A percentile compares a stretch with the other conserved stretches of the same genome.
Evolutionary conservation across 2,888 invertebrate species (phyloP).

Genomic region (Eutolmus rufibarbis): DNA sequence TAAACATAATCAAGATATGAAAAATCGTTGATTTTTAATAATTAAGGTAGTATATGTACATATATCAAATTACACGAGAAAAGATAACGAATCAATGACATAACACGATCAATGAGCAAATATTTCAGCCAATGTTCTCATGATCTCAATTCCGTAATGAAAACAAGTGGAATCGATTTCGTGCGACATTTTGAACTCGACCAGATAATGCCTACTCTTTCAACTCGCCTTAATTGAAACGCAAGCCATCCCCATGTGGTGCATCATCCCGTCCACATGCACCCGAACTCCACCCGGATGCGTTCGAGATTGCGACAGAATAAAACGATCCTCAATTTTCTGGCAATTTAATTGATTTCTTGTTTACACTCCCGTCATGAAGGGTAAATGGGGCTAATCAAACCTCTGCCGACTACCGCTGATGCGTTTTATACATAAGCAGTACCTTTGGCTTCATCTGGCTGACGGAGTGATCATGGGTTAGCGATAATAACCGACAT

Average conservation of each 20-base stretch:
- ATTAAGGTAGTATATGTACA: background rate
- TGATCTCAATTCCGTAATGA: background rate
- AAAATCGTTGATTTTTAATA: background rate
- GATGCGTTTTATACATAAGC: background rate
- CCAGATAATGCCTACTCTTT: background rate
- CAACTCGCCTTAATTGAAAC: background rate
- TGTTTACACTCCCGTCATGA: background rate
- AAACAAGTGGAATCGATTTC: background rate
- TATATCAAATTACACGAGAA: background rate
- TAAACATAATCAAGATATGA: no score
- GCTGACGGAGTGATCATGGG: background rate
- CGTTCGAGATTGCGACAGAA: background rate
- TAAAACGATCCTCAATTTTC: background rate
- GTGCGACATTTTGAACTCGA: background rate
- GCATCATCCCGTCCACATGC: background rate
- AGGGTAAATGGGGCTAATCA: background rate
- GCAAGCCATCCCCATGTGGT: background rate
- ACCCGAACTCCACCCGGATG: background rate
- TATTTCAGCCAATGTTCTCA: background rate
- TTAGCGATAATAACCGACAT: background rate
- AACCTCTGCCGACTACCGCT: background rate
- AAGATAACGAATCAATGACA: background rate
- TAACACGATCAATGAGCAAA: background rate
- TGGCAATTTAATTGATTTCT: constrained; percentile 14
- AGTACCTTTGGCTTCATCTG: background rate